Percentiles rank a stretch among this genome's conserved stretches.
phyloP scores from a whole-genome alignment of 2,113 vertebrate genomes.

The Oceanodroma tethys region DNA sequence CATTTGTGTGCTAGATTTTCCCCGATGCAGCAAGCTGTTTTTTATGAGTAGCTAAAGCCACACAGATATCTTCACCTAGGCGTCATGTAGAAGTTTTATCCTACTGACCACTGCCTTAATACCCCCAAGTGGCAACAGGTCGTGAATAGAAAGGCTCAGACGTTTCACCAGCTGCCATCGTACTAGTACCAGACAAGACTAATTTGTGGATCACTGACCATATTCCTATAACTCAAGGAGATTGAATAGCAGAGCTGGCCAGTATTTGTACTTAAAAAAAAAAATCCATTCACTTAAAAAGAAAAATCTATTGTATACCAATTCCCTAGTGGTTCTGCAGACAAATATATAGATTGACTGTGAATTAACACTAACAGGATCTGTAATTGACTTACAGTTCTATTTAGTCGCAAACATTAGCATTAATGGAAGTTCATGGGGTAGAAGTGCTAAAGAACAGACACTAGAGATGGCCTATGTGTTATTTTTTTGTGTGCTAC shows the following conservation, averaged over 20 bases:
- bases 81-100: background rate
- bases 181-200: background rate
- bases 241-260: background rate
- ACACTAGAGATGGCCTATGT: background rate
- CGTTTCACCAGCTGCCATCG: background rate
- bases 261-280: background rate
- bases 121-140: background rate
- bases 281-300: constrained; percentile 2
- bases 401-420: constrained; percentile 57
- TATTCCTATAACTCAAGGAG: background rate
- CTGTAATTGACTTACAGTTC: constrained; percentile 57
- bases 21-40: background rate
- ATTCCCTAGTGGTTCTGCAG: background rate
- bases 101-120: background rate
- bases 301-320: background rate
- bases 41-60: background rate
- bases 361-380: constrained; percentile 49
- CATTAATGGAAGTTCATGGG: constrained; percentile 44
- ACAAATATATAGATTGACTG: constrained; percentile 47
- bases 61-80: background rate
- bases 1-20: background rate
- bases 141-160: background rate
- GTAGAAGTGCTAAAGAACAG: constrained; percentile 35
- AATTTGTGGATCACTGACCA: background rate
- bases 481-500: constrained; percentile 9